Conservation (phyloP, 2,888 invertebrate species). For the Archips crataeganus region DNA sequence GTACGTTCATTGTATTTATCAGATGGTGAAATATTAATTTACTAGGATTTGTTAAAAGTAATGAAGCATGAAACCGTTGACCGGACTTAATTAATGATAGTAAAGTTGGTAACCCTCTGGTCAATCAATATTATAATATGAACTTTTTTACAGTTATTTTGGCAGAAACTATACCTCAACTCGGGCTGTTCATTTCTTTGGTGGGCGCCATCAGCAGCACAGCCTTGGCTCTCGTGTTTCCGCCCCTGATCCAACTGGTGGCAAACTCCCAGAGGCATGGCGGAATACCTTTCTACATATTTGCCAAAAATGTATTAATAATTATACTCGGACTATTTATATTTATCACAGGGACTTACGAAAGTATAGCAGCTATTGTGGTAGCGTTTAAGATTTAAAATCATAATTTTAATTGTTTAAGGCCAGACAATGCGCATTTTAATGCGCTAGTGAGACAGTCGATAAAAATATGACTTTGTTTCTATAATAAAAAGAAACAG, state of each 20-base stretch:
- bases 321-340: conserved; percentile 89
- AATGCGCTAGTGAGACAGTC: not conserved
- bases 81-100: too few species aligned
- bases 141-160: conserved; percentile 88
- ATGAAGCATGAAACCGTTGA: too few species aligned
- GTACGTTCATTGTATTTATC: conserved; percentile 86
- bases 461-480: not conserved
- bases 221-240: conserved; percentile 94
- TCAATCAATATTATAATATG: not conserved
- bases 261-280: conserved; percentile 87
- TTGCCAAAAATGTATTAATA: conserved; percentile 87
- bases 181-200: conserved; percentile 95
- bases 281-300: conserved; percentile 71
- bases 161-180: conserved; percentile 94
- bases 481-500: too few species aligned
- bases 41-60: not conserved
- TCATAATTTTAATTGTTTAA: not conserved
- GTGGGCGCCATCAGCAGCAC: conserved; percentile 97
- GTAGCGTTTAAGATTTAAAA: conserved; percentile 66
- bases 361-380: conserved; percentile 88
- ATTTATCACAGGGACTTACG: conserved; percentile 91
- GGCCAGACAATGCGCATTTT: not conserved
- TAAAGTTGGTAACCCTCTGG: too few species aligned
- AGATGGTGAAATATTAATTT: not conserved
- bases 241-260: conserved; percentile 94